These are phyloP conservation scores for Falco peregrinus DNA, from an alignment of 2,797 vertebrate species.

Conservation along the genomic window DNA sequence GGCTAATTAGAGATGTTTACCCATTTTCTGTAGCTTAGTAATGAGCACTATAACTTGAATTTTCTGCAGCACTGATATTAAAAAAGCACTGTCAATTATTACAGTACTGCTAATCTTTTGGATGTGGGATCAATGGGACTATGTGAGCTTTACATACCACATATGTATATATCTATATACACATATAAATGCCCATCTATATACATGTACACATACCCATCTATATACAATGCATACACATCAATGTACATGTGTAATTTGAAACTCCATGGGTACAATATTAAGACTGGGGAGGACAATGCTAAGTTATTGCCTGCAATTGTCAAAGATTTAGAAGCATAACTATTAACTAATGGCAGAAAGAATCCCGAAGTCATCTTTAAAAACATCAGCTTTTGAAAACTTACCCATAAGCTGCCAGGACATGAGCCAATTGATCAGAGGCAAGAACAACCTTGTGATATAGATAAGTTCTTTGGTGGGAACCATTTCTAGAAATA, in stretches of 20 bases:
- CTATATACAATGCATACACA: background rate
- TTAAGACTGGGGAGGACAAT: background rate
- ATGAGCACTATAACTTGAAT: background rate
- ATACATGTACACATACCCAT: background rate
- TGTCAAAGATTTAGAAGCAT: background rate
- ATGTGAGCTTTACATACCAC: background rate
- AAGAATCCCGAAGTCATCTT: background rate
- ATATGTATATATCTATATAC: background rate
- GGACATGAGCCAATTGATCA: background rate
- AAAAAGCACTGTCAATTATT: background rate
- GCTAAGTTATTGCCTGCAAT: background rate
- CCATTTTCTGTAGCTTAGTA: background rate
- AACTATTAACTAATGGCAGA: background rate
- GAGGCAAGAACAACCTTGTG: background rate
- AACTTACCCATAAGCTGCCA: background rate
- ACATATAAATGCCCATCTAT: background rate
- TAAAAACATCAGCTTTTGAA: background rate
- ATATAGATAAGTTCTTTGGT: background rate
- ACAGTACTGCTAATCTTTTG: background rate
- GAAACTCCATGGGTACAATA: background rate
- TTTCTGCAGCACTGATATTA: background rate
- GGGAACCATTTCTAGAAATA: background rate
- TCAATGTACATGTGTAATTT: background rate
- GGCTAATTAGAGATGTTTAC: background rate
- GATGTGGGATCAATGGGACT: background rate